Base-by-base conservation (phyloP, 1,140 invertebrate species). In the Leptonema lineaticorne region DNA sequence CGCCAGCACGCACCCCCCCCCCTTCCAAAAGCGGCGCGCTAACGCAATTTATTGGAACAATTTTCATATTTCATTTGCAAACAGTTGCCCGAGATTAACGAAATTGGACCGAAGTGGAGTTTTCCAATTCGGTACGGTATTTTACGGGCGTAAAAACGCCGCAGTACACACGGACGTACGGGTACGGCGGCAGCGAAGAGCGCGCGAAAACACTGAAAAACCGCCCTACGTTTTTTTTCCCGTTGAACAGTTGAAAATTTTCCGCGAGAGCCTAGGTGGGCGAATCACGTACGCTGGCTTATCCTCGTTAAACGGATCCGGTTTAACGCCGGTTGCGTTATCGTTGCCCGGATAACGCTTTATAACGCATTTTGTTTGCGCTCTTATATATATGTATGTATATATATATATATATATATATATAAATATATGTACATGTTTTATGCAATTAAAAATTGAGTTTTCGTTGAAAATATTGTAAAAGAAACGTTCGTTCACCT, bases 31-130 rank as follows among this genome's bases (percentile, higher is more conserved):
- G n/a, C 2, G 37, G 37, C 37, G 37, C 30, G 30, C 30, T 5
- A 33, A 11, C 30, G 30, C 30, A 63, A 63, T 63, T 63, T 63
- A 63, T 63, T 63, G 1, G 59, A 3, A 45, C 41, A 63, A 63
- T 46, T 41, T 45, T 45, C 59, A 46, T 63, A 63, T 63, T 30
- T 63, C 59, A 63, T 46, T 45, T 46, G 41, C 41, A 63, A n/a
- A 63, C 59, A 28, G 59, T 45, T 63, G 46, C 33, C n/a, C 18
- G 59, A 63, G 59, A 63, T 63, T 63, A 63, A 46, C 59, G n/a
- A 45, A 63, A 45, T 63, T 46, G 59, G 59, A 30, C 41, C 29
- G 33, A 37, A 63, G 14, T 63, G n/a, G 33, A 45, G 59, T 63
- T 63, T 63, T 63, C 41, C 41, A 33, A 63, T 63, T 22, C 46